Evolutionary conservation across 2,888 invertebrate species (phyloP).

Genomic region (Callyntrura sp.): DNA sequence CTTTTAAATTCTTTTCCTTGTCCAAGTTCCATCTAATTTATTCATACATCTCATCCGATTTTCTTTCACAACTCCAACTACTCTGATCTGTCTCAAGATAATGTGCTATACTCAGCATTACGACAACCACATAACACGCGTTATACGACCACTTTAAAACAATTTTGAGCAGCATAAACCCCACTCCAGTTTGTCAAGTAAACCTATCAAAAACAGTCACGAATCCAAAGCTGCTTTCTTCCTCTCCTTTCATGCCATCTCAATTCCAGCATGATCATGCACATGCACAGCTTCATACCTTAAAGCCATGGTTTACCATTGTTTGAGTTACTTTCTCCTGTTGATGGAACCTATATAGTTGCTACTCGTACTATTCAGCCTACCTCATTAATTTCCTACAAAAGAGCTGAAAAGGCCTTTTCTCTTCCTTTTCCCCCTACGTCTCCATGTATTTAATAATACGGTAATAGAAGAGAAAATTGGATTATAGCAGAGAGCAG

Average conservation of each 20-base stretch:
- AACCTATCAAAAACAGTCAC: not conserved
- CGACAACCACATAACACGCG: no score
- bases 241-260: not conserved
- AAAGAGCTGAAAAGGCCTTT: conserved; percentile 39
- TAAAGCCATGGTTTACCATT: conserved; percentile 8
- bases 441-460: conserved; percentile 53
- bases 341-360: no score
- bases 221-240: conserved; percentile 26
- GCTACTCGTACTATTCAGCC: not conserved
- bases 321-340: not conserved
- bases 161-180: conserved; percentile 1
- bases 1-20: not conserved
- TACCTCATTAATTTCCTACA: conserved; percentile 53
- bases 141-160: not conserved
- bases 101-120: no score
- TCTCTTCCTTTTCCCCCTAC: not conserved
- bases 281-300: not conserved
- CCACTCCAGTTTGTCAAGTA: not conserved
- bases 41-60: no score
- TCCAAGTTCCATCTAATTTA: conserved; percentile 15
- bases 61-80: not conserved
- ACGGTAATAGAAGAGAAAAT: conserved; percentile 58
- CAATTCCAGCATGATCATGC: not conserved
- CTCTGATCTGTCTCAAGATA: not conserved
- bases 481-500: conserved; percentile 53